Conservation (phyloP, 2,888 invertebrate genomes). For the Napeogenes sylphis region DNA sequence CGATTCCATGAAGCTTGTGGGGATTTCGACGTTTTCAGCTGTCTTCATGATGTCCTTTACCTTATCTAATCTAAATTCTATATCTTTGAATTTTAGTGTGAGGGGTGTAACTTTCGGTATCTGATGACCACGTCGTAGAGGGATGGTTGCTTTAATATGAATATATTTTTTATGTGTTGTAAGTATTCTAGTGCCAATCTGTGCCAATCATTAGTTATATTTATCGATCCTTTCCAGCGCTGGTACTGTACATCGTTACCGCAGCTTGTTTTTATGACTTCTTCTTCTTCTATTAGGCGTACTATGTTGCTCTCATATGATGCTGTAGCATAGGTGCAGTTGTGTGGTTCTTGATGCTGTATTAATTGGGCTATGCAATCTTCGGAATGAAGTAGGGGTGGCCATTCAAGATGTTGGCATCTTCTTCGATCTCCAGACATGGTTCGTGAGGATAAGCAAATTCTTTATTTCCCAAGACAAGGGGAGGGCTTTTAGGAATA, state of each 20-base stretch:
- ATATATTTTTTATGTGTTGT: constrained; percentile 29
- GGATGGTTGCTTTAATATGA: constrained; percentile 29
- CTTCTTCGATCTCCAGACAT: no score
- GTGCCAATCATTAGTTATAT: constrained; percentile 3
- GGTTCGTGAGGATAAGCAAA: no score
- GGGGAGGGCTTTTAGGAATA: constrained; percentile 4
- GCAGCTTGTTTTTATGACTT: constrained; percentile 33
- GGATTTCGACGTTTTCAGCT: constrained; percentile 11
- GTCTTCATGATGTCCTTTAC: constrained; percentile 20
- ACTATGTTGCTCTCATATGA: constrained; percentile 27
- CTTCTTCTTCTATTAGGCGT: constrained; percentile 35
- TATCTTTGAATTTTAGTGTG: constrained; percentile 24
- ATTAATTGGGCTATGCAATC: constrained; percentile 18
- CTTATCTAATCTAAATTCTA: constrained; percentile 19
- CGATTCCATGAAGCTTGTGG: neutral
- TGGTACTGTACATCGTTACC: constrained; percentile 25
- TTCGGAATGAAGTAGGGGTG: neutral
- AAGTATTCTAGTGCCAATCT: constrained; percentile 24
- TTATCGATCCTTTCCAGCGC: no score
- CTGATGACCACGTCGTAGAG: constrained; percentile 27
- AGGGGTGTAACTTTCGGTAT: constrained; percentile 18
- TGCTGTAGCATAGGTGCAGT: constrained; percentile 15
- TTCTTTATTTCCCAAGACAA: no score
- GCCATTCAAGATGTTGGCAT: no score
- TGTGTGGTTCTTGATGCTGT: constrained; percentile 12